phyloP scores from a whole-genome alignment of 2,797 vertebrate species.

The Melanitta fusca region DNA sequence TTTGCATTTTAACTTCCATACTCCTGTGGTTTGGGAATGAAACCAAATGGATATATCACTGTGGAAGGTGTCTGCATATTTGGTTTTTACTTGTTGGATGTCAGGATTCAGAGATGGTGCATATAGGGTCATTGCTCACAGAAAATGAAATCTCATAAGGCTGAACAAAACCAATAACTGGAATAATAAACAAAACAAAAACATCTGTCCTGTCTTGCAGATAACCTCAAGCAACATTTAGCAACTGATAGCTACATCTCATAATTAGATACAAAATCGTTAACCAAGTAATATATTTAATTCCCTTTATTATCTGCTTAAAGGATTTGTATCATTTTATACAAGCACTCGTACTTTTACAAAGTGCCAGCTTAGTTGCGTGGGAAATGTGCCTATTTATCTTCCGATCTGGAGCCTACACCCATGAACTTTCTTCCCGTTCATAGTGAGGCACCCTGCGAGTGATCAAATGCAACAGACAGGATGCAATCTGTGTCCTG shows the following conservation, averaged over 20 bases:
- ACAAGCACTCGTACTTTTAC: background rate
- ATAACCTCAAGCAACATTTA: constrained; percentile 30
- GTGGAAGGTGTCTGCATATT: background rate
- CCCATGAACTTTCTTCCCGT: background rate
- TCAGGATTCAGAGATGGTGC: background rate
- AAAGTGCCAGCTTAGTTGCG: background rate
- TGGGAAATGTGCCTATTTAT: background rate
- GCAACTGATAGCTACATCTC: background rate
- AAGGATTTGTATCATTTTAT: constrained; percentile 8
- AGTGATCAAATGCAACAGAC: background rate
- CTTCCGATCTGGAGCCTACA: background rate
- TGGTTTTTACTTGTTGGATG: background rate
- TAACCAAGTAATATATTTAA: constrained; percentile 30
- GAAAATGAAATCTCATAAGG: constrained; percentile 30
- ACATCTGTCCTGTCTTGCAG: constrained; percentile 26
- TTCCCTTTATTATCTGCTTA: constrained; percentile 41
- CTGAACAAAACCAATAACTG: background rate
- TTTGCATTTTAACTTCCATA: background rate
- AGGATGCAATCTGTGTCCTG: background rate
- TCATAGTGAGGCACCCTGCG: background rate
- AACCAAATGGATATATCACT: background rate
- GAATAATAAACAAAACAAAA: constrained; percentile 51
- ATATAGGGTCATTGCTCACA: background rate
- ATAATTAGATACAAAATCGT: constrained; percentile 39
- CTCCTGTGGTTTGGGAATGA: background rate